Evolutionary conservation across 2,113 vertebrate genomes (phyloP).

Genomic region (Narcine bancroftii): DNA sequence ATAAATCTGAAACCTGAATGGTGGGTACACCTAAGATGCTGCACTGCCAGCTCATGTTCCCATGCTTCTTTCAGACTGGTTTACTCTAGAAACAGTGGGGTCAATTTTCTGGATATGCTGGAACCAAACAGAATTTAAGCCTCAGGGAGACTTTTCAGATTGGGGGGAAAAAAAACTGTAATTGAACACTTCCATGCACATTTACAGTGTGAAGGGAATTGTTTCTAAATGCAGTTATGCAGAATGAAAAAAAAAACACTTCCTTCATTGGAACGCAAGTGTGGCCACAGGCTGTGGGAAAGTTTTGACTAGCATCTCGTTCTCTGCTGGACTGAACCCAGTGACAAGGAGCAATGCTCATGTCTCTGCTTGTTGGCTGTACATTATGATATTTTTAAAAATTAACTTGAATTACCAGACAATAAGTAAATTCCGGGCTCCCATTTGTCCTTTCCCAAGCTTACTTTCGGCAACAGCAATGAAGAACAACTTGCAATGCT

Average conservation of each 20-base stretch:
- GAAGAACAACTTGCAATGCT: not conserved
- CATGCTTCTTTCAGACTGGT: not conserved
- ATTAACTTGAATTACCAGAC: constrained; percentile 18
- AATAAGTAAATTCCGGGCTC: constrained; percentile 12
- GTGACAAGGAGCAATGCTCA: constrained; percentile 2
- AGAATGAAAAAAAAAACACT: constrained; percentile 4
- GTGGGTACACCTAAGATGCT: too few relatives aligned
- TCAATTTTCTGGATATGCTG: not conserved
- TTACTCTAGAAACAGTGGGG: not conserved
- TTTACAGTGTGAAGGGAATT: not conserved
- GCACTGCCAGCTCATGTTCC: not conserved
- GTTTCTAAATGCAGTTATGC: not conserved
- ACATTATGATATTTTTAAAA: not conserved
- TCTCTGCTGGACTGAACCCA: constrained; percentile 10
- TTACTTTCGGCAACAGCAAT: constrained; percentile 18
- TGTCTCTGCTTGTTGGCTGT: not conserved
- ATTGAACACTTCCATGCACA: not conserved
- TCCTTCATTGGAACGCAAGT: constrained; percentile 35
- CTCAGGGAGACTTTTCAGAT: not conserved
- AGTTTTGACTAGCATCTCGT: constrained; percentile 36
- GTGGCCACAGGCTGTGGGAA: constrained; percentile 33
- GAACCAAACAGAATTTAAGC: not conserved
- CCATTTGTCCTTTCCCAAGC: not conserved
- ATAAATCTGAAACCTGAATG: too few relatives aligned
- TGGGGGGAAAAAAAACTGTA: not conserved